phyloP scores from a whole-genome alignment of 1,140 invertebrate species.

The Zaprionus gabonicus region DNA sequence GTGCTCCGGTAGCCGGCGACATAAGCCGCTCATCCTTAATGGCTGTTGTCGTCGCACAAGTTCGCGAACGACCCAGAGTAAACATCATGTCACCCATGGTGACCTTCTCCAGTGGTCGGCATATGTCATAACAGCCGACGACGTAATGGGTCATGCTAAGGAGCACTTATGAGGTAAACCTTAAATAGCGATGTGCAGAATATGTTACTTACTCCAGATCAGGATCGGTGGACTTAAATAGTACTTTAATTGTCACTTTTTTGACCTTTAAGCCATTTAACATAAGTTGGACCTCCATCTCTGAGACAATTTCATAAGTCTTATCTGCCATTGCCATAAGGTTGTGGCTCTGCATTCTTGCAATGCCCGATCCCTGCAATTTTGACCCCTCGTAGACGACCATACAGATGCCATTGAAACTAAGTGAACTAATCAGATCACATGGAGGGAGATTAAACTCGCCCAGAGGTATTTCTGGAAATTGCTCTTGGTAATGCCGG shows the following conservation, averaged over 20 bases:
- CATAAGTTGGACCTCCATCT: constrained; percentile 20
- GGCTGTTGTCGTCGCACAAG: constrained; percentile 29
- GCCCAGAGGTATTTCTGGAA: constrained; percentile 15
- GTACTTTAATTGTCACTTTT: constrained; percentile 34
- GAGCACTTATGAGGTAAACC: constrained; percentile 7
- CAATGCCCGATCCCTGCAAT: constrained; percentile 30
- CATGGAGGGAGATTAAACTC: constrained; percentile 52
- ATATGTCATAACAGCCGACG: constrained; percentile 62
- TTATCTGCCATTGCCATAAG: constrained; percentile 48
- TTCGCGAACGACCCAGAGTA: constrained; percentile 54
- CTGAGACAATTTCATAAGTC: constrained; percentile 31
- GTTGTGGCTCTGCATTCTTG: background rate
- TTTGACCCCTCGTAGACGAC: constrained; percentile 5
- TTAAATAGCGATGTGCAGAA: background rate
- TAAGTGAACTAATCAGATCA: constrained; percentile 46
- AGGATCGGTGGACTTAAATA: constrained; percentile 32
- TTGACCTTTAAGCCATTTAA: background rate
- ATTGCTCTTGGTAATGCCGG: constrained; percentile 3
- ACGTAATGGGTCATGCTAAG: background rate
- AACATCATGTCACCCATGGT: constrained; percentile 58
- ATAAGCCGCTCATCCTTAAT: constrained; percentile 67
- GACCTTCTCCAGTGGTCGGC: constrained; percentile 46
- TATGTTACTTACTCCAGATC: constrained; percentile 53
- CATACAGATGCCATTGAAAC: constrained; percentile 45
- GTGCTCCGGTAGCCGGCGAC: constrained; percentile 32